A percentile compares a stretch with the other conserved stretches of the same genome.
Evolutionary conservation across 2,888 invertebrate genomes (phyloP).

Genomic region (Drosophila emarginata): DNA sequence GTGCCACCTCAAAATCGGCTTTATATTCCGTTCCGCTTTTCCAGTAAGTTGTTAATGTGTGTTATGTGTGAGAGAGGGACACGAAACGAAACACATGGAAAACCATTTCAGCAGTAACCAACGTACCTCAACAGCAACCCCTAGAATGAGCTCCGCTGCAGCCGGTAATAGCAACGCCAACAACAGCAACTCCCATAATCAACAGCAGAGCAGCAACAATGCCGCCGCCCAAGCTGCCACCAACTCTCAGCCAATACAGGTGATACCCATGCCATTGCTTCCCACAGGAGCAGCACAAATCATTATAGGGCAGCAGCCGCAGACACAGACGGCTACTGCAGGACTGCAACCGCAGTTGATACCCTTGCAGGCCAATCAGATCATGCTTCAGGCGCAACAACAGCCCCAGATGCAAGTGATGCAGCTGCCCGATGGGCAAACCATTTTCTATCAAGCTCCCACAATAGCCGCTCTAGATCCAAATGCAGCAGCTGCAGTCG

Average conservation of each 20-base stretch:
- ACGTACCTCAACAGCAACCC: conserved; percentile 48
- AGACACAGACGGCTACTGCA: conserved; percentile 62
- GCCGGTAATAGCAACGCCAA: conserved; percentile 24
- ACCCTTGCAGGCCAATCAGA: conserved; percentile 80
- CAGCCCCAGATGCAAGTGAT: conserved; percentile 88
- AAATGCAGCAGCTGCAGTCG: conserved; percentile 52
- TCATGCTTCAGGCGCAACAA: conserved; percentile 81
- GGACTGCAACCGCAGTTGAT: conserved; percentile 75
- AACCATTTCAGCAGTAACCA: conserved; percentile 60
- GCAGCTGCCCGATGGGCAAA: conserved; percentile 96
- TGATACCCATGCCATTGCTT: conserved; percentile 79
- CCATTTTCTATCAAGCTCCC: conserved; percentile 90
- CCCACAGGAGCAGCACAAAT: conserved; percentile 76
- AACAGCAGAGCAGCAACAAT: not conserved
- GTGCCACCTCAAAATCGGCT: conserved; percentile 80
- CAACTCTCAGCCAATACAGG: conserved; percentile 70
- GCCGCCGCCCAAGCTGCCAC: conserved; percentile 25
- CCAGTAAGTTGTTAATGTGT: conserved; percentile 74
- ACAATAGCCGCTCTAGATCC: conserved; percentile 62
- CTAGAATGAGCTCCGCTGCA: conserved; percentile 57
- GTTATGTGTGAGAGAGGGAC: conserved; percentile 39
- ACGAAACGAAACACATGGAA: conserved; percentile 61
- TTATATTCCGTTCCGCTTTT: conserved; percentile 81
- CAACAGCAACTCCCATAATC: conserved; percentile 17
- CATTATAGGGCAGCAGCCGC: conserved; percentile 80